These are phyloP conservation scores for Ischnus inquisitorius DNA, from an alignment of 2,888 invertebrate genomes.

Conservation along the genomic window DNA sequence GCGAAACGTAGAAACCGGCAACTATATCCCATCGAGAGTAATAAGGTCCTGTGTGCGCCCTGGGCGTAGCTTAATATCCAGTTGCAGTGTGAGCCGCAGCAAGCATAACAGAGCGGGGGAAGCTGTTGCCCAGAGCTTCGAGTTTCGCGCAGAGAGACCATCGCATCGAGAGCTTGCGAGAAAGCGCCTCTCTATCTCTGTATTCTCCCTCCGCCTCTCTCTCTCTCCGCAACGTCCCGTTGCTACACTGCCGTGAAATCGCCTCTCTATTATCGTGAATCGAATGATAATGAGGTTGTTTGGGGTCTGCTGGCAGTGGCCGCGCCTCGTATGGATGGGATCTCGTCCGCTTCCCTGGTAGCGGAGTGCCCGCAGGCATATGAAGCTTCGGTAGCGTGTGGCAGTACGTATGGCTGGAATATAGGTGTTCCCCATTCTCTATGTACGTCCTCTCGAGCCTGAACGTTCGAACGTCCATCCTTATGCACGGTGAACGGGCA, in stretches of 20 bases:
- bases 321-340: conserved; percentile 54
- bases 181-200: conserved; percentile 51
- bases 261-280: conserved; percentile 81
- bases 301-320: conserved; percentile 65
- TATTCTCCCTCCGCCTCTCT: conserved; percentile 17
- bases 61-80: conserved; percentile 60
- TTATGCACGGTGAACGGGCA: neutral
- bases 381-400: conserved; percentile 37
- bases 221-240: conserved; percentile 37
- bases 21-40: conserved; percentile 50
- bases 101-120: conserved; percentile 33
- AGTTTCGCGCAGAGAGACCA: conserved; percentile 47
- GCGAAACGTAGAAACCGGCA: conserved; percentile 42
- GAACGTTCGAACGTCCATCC: conserved; percentile 17
- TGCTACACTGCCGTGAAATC: conserved; percentile 68
- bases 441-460: conserved; percentile 35
- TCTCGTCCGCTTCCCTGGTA: conserved; percentile 33
- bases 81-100: conserved; percentile 49
- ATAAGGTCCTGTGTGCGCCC: conserved; percentile 56
- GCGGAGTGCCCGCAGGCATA: conserved; percentile 41
- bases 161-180: conserved; percentile 56
- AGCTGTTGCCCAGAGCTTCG: conserved; percentile 46
- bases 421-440: conserved; percentile 38
- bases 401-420: conserved; percentile 16
- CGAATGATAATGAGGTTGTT: conserved; percentile 84